Evolutionary conservation across 2,797 vertebrate genomes (phyloP).

Genomic region (Vultur gryphus): DNA sequence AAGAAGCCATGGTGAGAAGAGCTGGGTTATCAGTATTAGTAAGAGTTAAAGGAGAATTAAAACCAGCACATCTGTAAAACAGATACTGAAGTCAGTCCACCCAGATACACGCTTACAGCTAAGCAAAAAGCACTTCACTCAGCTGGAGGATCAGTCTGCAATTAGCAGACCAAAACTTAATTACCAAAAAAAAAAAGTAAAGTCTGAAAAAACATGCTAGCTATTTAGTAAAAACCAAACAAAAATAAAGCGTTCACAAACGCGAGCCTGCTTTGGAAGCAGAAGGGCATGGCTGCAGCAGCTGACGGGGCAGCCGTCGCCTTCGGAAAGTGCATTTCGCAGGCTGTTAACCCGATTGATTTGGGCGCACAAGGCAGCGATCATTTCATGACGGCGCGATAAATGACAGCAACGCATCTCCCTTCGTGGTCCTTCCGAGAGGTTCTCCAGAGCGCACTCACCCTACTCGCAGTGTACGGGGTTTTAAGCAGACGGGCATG

Average conservation of each 20-base stretch:
- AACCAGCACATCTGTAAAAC: neutral
- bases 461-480: accelerated
- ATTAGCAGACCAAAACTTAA: neutral
- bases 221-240: neutral
- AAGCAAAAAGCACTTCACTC: neutral
- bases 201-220: neutral
- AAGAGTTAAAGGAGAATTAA: neutral
- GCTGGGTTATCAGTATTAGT: too few species aligned
- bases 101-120: neutral
- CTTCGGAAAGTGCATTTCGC: neutral
- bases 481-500: too few species aligned
- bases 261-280: neutral
- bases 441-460: neutral
- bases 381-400: neutral
- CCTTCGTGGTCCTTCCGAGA: neutral
- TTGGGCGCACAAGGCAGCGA: neutral
- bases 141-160: neutral
- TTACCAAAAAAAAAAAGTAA: neutral
- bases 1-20: neutral
- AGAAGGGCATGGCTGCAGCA: neutral
- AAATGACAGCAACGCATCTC: neutral
- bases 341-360: neutral
- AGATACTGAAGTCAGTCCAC: too few species aligned
- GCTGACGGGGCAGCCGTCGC: neutral
- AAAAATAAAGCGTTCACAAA: accelerated